Evolutionary conservation across 35 echinoderm and acorn worm species (phyloP), one percentile per base, ranked within the genome.

Genomic region (Chiridota heheva): DNA sequence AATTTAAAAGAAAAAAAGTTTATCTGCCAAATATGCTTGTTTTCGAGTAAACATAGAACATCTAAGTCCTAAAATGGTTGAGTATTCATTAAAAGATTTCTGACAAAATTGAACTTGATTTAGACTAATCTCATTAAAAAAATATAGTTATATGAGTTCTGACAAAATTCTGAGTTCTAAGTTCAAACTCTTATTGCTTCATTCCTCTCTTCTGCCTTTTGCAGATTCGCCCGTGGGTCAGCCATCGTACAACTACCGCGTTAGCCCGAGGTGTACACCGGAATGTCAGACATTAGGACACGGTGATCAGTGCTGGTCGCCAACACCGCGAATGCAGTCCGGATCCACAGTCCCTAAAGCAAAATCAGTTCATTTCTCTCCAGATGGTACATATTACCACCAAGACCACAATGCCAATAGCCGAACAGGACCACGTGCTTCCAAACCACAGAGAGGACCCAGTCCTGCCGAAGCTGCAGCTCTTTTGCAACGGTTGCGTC

Each of bases 261-360:
- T 60, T 16, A 89, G 92, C 48, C 82, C 87, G 16, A 73, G 83
- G 46, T 96, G 92, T 38, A 90, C 82, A 7, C 82, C 74, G 17
- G 92, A 96, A 77, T 96, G 92, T 71, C 43, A 36, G 28, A 86
- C 92, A 45, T 45, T 86, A 1, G 92, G 92, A 46, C 92, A 96
- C 48, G 76, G 86, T 5, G 92, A 96, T 13, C 82, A 76, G 36
- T 96, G 92, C 42, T 90, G 87, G 92, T 79, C 58, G 43, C 77
- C 58, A 29, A 26, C 65, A 13, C n/a, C n/a, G n/a, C 25, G 36
- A 15, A 20, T 69, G 27, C 45, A 73, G 15, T 66, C 55, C 42
- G 40, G 45, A 18, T 55, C 72, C 26, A 30, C 72, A 53, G 60
- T 80, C 28, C 45, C 42, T 18, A 87, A 87, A 42, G 25, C 85